A percentile compares a stretch with the other conserved stretches of the same genome.
Evolutionary conservation across 2,113 vertebrate genomes (phyloP).

Genomic region (Solea senegalensis): DNA sequence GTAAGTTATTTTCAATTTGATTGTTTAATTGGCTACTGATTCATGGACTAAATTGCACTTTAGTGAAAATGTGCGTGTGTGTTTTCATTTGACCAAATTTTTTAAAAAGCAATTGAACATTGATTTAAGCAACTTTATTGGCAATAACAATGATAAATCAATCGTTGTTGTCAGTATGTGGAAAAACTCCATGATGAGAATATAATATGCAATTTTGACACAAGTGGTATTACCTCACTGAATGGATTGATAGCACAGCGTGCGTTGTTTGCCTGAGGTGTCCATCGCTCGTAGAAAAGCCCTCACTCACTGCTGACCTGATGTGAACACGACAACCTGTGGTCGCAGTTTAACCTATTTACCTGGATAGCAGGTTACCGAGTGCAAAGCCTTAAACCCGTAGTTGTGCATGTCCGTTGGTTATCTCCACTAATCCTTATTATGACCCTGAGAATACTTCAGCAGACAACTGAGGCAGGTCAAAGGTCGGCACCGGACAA

Average conservation of each 20-base stretch:
- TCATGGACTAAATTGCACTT: too few species aligned
- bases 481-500: conserved; percentile 70
- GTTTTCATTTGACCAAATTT: too few species aligned
- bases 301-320: conserved; percentile 29
- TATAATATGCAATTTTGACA: neutral
- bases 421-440: conserved; percentile 76
- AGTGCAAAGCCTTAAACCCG: conserved; percentile 61
- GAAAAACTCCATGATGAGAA: too few species aligned
- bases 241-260: neutral
- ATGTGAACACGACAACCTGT: conserved; percentile 25
- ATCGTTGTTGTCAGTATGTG: neutral
- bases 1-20: too few species aligned
- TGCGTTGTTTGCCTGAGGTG: neutral
- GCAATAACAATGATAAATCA: too few species aligned
- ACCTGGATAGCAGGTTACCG: conserved; percentile 67
- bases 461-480: conserved; percentile 62
- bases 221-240: neutral
- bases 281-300: neutral
- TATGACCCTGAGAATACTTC: conserved; percentile 62
- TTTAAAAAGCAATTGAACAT: too few species aligned
- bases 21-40: too few species aligned
- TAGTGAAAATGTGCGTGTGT: too few species aligned
- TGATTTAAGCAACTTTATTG: too few species aligned
- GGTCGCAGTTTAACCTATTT: conserved; percentile 58
- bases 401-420: conserved; percentile 29